phyloP scores from a whole-genome alignment of 2,113 vertebrate species.

The Eulemur macaco region DNA sequence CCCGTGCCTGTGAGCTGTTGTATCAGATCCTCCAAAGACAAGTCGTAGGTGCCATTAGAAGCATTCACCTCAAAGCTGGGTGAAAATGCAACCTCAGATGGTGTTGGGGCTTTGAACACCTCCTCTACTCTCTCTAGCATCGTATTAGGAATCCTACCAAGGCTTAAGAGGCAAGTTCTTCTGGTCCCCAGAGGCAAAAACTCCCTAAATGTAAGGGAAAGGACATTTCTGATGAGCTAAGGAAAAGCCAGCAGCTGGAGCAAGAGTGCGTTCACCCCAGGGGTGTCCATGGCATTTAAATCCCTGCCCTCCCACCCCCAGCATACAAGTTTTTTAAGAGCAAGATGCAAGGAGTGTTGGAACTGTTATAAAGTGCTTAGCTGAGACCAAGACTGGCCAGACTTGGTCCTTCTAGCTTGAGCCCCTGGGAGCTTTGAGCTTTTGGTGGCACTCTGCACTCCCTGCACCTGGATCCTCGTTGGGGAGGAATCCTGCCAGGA shows the following conservation, averaged over 20 bases:
- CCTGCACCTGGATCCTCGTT: background rate
- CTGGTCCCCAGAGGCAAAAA: background rate
- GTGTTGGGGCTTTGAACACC: fast-evolving
- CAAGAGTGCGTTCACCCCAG: background rate
- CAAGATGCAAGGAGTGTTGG: background rate
- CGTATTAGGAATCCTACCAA: background rate
- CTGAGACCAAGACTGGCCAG: no score
- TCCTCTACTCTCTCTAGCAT: background rate
- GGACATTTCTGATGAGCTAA: background rate
- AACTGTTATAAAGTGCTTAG: background rate
- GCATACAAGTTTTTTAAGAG: background rate
- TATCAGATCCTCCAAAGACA: background rate
- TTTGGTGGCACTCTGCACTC: background rate
- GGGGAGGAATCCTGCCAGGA: background rate
- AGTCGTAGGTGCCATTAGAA: background rate
- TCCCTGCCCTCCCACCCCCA: background rate
- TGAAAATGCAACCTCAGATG: background rate
- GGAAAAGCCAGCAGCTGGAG: background rate
- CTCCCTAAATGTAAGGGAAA: background rate
- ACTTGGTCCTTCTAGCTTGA: no score
- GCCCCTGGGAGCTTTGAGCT: background rate
- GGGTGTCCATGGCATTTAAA: background rate
- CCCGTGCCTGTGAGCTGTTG: fast-evolving
- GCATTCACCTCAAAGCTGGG: background rate
- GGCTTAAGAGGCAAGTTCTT: background rate